Evolutionary conservation across 2,888 invertebrate genomes (phyloP).

Genomic region (Thysanoteuthis rhombus): DNA sequence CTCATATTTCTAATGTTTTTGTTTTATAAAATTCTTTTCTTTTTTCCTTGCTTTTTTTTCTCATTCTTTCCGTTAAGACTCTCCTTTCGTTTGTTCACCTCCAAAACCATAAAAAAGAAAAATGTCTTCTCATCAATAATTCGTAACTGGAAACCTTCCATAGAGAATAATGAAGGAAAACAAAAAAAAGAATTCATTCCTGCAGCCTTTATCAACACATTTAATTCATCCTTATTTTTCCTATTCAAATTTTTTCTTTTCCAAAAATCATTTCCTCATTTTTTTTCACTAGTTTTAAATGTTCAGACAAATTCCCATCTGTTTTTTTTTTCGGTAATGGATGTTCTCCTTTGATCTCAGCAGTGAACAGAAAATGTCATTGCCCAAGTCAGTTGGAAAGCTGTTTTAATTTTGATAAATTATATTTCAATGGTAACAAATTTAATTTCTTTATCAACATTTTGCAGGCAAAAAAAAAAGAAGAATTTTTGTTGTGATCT

Average conservation of each 20-base stretch:
- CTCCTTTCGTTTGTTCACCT: background rate
- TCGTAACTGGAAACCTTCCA: background rate
- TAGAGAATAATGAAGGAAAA: background rate
- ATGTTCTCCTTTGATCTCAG: background rate
- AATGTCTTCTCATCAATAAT: background rate
- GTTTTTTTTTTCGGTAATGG: background rate
- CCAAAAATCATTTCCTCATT: background rate
- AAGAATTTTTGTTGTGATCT: background rate
- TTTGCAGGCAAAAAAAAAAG: background rate
- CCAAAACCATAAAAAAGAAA: background rate
- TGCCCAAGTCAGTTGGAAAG: background rate
- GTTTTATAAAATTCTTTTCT: too few species aligned
- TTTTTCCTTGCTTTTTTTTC: background rate
- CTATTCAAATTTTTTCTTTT: background rate
- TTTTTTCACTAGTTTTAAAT: background rate
- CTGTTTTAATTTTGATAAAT: constrained; percentile 12
- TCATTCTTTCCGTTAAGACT: background rate
- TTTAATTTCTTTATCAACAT: constrained; percentile 12
- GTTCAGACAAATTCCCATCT: background rate
- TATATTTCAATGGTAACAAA: constrained; percentile 12
- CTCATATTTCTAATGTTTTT: too few species aligned
- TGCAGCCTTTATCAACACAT: background rate
- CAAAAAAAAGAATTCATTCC: background rate
- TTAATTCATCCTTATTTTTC: background rate
- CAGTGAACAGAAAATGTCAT: constrained; percentile 12